phyloP scores from a whole-genome alignment of 2,888 invertebrate genomes.

The Pharmacophagus antenor region DNA sequence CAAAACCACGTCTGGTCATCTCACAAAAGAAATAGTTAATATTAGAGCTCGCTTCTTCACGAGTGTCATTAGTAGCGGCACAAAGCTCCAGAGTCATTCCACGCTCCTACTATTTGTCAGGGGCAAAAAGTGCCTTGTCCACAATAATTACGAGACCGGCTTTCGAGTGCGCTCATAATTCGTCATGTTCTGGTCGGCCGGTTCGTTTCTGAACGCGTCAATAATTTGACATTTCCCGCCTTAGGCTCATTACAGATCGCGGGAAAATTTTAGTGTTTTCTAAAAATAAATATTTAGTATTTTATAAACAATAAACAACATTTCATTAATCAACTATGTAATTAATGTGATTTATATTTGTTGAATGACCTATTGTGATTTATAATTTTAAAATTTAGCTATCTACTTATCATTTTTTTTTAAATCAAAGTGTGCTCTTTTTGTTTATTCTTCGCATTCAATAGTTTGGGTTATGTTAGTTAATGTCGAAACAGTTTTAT shows the following conservation, averaged over 20 bases:
- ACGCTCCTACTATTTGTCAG: conserved; percentile 78
- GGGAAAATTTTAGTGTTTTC: conserved; percentile 45
- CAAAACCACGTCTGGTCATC: conserved; percentile 61
- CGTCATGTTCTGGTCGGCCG: conserved; percentile 80
- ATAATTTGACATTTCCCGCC: conserved; percentile 78
- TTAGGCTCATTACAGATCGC: conserved; percentile 55
- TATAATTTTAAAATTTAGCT: no score
- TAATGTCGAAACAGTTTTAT: no score
- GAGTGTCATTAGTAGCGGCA: conserved; percentile 77
- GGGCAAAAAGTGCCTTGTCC: conserved; percentile 79
- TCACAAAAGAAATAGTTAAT: conserved; percentile 79
- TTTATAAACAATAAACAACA: no score
- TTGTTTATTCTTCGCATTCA: no score
- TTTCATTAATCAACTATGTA: no score
- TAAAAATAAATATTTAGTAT: conserved; percentile 1
- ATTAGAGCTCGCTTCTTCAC: conserved; percentile 69
- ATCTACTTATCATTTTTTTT: no score
- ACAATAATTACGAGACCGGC: conserved; percentile 80
- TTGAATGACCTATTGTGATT: no score
- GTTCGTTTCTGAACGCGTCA: conserved; percentile 71
- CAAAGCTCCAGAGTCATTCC: conserved; percentile 76
- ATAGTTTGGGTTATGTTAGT: no score
- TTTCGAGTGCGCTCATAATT: conserved; percentile 75
- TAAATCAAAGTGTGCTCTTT: no score
- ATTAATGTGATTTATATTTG: no score